Evolutionary conservation across 2,888 invertebrate genomes (phyloP).

Genomic region (Leptopilina drosophilae): DNA sequence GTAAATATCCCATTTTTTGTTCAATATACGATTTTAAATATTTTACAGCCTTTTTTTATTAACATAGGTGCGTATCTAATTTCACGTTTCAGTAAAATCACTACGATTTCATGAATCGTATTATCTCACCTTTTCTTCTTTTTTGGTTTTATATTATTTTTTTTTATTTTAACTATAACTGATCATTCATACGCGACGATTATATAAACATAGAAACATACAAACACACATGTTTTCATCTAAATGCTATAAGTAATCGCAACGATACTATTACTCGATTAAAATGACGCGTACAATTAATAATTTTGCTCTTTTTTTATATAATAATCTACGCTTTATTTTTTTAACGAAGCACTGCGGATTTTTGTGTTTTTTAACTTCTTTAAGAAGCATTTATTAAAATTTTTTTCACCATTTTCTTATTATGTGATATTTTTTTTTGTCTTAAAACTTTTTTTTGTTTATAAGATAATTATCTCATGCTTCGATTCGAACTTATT

Average conservation of each 20-base stretch:
- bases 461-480: neutral
- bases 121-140: constrained; percentile 24
- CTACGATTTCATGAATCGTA: constrained; percentile 6
- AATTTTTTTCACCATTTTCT: too few species aligned
- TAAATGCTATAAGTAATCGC: constrained; percentile 52
- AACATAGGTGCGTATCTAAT: constrained; percentile 19
- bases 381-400: constrained; percentile 69
- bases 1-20: constrained; percentile 5
- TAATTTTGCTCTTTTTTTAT: constrained; percentile 55
- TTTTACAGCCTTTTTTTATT: constrained; percentile 44
- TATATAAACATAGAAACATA: constrained; percentile 75
- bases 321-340: constrained; percentile 58
- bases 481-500: constrained; percentile 5
- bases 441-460: neutral
- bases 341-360: constrained; percentile 65
- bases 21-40: constrained; percentile 41
- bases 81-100: neutral
- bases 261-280: constrained; percentile 45
- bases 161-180: constrained; percentile 49
- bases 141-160: constrained; percentile 52
- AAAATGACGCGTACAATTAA: constrained; percentile 34
- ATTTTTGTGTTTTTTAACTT: constrained; percentile 56
- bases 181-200: constrained; percentile 65
- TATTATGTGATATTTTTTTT: neutral
- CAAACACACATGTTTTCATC: constrained; percentile 69